Percentiles rank a stretch among this genome's conserved stretches.
These are phyloP conservation scores for Conus betulinus DNA, from an alignment of 1,140 invertebrate species.

Conservation along the genomic window DNA sequence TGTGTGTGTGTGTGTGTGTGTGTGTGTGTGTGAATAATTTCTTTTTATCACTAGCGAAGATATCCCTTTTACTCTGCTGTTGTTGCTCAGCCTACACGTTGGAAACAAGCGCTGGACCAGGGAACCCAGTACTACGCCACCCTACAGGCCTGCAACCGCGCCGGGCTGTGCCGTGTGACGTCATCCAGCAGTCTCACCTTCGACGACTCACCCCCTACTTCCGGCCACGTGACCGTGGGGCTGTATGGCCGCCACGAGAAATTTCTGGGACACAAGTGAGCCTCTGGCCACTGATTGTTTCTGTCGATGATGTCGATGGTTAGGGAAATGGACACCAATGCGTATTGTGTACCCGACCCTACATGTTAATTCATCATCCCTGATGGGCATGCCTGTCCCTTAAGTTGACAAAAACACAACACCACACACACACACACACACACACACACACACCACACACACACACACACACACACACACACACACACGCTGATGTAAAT, in stretches of 20 bases:
- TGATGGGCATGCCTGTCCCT: too few species aligned
- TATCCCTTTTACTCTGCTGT: neutral
- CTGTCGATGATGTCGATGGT: too few species aligned
- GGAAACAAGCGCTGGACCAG: conserved; percentile 31
- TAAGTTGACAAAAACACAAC: too few species aligned
- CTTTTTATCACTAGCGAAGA: too few species aligned
- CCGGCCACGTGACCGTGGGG: conserved; percentile 46
- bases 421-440: too few species aligned
- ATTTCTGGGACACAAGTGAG: conserved; percentile 45
- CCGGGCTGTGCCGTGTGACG: conserved; percentile 42
- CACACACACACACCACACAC: too few species aligned
- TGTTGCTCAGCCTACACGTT: conserved; percentile 2
- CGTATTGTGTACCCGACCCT: too few species aligned
- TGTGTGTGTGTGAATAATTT: neutral
- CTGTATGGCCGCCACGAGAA: conserved; percentile 22
- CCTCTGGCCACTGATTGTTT: too few species aligned
- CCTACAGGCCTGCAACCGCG: conserved; percentile 53
- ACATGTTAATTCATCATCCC: too few species aligned
- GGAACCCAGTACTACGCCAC: conserved; percentile 44
- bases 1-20: conserved; percentile 18
- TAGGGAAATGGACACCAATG: too few species aligned
- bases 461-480: too few species aligned
- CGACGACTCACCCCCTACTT: conserved; percentile 51
- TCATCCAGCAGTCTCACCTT: conserved; percentile 50
- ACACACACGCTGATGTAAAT: too few species aligned